A percentile compares a stretch with the other conserved stretches of the same genome.
Conservation (phyloP, 1,140 invertebrate genomes). For the Penaeus chinensis region DNA sequence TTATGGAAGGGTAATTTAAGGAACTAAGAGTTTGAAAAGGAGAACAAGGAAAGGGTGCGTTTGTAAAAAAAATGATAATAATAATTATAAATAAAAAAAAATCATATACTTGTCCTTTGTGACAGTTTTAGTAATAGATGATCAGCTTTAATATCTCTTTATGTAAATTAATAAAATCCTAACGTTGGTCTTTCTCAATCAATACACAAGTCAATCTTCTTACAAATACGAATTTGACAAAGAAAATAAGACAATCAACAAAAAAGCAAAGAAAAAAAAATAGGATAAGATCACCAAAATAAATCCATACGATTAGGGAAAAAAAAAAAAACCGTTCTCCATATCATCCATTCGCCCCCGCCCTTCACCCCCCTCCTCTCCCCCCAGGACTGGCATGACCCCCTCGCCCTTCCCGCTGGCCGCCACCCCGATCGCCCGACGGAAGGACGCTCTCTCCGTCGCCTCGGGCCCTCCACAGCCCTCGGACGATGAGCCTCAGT, state of each 20-base stretch:
- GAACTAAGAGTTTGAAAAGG: too few relatives aligned
- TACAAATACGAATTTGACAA: neutral
- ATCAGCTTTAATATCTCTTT: neutral
- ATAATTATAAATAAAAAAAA: too few relatives aligned
- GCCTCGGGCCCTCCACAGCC: neutral
- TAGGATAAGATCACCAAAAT: too few relatives aligned
- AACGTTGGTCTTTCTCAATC: neutral
- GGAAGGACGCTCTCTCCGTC: constrained; percentile 14
- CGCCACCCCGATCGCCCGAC: constrained; percentile 21
- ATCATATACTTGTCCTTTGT: too few relatives aligned
- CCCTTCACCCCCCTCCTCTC: neutral
- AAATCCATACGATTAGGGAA: too few relatives aligned
- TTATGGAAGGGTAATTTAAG: too few relatives aligned
- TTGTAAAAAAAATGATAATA: too few relatives aligned
- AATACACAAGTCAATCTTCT: neutral
- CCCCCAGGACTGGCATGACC: constrained; percentile 23
- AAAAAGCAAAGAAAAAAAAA: neutral
- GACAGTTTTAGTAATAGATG: neutral
- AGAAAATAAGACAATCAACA: neutral
- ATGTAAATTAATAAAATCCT: neutral
- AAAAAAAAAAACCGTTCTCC: neutral
- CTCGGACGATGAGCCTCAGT: neutral
- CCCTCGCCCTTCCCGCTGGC: constrained; percentile 41
- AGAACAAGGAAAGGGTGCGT: too few relatives aligned
- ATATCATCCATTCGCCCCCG: neutral